Base-by-base conservation (phyloP, 2,797 vertebrate species). In the Micrastur ruficollis region DNA sequence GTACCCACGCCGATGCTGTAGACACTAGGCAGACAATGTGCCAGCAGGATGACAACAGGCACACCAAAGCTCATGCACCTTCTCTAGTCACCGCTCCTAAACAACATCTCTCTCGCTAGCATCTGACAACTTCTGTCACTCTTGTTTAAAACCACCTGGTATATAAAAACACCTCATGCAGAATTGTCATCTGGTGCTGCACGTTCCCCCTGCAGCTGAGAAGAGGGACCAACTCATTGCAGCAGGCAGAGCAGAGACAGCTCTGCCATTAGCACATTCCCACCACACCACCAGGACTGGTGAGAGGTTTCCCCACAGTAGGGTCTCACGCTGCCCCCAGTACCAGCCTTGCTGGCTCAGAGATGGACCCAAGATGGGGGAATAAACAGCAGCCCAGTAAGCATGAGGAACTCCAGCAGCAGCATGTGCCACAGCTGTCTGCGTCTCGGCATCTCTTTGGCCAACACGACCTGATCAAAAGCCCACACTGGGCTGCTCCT, bases 331-430 rank as follows among this genome's bases (percentile, higher is more conserved):
- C 40, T 56, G 38, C 18, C 18, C 29, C 15, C 36, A 62, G 42
- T 42, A 44, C 32, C 19, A 53, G 16, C 59, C 42, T 63, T 5
- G 15, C n/a, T 6, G 7, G 42, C n/a, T 74, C 71, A 34, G 56
- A 31, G 20, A 36, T 23, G 15, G 27, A 49, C 44, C 8, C 31
- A 32, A 31, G 20, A 36, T 23, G 15, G n/a, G 38, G 44, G 8
- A 34, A 32, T 5, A 4, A 58, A 29, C 34, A 36, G 42, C 56
- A 56, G 36, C 25, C 56, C 36, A 49, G 42, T 0, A 4, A 70
- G 34, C 1, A 1, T 1, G 2, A 50, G 34, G 27, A 63, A 26
- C 40, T 63, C 63, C 1, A 2, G 25, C 34, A 40, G 26, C 13
- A 8, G 3, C 55, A 55, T 1, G 1, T 13, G 23, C 26, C 15